Evolutionary conservation across 1,140 invertebrate species (phyloP).

Genomic region (Meteorus sp.): DNA sequence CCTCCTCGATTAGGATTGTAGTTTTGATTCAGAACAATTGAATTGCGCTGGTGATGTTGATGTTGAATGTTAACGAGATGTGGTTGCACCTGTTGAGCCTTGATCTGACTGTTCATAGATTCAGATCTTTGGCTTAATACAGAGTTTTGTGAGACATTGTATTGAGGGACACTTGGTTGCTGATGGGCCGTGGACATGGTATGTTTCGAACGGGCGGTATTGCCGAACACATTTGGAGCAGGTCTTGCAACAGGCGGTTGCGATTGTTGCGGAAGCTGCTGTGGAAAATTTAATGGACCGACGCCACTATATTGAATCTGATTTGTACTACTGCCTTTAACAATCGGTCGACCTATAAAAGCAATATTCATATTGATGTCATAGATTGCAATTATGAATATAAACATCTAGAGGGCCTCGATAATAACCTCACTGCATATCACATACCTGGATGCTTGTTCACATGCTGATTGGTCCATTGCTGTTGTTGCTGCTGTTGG

Average conservation of each 20-base stretch:
- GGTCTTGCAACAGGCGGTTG: conserved; percentile 55
- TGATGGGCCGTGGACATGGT: conserved; percentile 46
- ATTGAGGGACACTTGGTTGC: conserved; percentile 47
- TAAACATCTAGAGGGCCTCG: not conserved
- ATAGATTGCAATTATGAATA: not conserved
- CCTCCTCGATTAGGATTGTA: conserved; percentile 51
- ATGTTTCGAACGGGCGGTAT: conserved; percentile 47
- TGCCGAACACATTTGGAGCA: conserved; percentile 45
- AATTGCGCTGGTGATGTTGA: conserved; percentile 44
- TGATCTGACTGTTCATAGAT: conserved; percentile 52
- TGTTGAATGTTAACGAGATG: conserved; percentile 50
- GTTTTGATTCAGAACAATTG: conserved; percentile 53
- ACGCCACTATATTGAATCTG: conserved; percentile 46
- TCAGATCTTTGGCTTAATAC: conserved; percentile 52
- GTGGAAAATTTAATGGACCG: conserved; percentile 44
- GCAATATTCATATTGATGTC: conserved; percentile 6
- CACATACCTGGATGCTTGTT: conserved; percentile 53
- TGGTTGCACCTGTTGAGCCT: conserved; percentile 48
- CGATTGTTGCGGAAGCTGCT: conserved; percentile 45
- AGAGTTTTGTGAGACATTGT: conserved; percentile 45
- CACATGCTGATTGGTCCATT: conserved; percentile 45
- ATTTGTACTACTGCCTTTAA: conserved; percentile 54
- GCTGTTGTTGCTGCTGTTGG: conserved; percentile 33
- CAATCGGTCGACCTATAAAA: conserved; percentile 61
- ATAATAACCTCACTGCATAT: not conserved